Conservation (phyloP, 23 tunicate genomes). For the Pegea sp. region DNA sequence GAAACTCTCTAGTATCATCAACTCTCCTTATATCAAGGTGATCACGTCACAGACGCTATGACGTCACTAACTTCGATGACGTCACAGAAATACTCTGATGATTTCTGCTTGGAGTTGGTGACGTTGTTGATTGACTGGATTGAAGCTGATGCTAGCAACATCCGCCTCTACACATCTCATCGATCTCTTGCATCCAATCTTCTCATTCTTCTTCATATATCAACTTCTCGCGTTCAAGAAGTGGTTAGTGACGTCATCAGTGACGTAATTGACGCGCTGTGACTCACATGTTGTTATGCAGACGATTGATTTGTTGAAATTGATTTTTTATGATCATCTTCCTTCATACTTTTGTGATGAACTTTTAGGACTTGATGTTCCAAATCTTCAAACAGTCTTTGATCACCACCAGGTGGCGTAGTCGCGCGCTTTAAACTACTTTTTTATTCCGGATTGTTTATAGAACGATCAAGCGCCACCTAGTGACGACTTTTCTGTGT, state of each 20-base stretch:
- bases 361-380: no score
- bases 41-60: no score
- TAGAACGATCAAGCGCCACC: background rate
- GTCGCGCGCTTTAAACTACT: background rate
- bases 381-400: no score
- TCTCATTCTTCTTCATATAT: constrained; percentile 30
- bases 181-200: no score
- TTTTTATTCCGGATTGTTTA: background rate
- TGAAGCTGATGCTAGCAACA: constrained; percentile 54
- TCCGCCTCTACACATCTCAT: constrained; percentile 44
- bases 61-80: no score
- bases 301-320: no score
- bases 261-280: no score
- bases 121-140: constrained; percentile 40
- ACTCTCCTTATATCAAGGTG: no score
- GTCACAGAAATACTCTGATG: constrained; percentile 11
- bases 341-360: no score
- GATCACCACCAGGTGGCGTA: no score
- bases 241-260: constrained; percentile 8
- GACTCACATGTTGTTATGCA: background rate
- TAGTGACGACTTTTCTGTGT: constrained; percentile 3
- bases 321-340: no score
- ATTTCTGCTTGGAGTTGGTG: constrained; percentile 41
- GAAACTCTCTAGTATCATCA: no score
- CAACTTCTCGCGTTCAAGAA: constrained; percentile 36